phyloP scores from a whole-genome alignment of 1,140 invertebrate genomes.

The Diorhabda carinulata region DNA sequence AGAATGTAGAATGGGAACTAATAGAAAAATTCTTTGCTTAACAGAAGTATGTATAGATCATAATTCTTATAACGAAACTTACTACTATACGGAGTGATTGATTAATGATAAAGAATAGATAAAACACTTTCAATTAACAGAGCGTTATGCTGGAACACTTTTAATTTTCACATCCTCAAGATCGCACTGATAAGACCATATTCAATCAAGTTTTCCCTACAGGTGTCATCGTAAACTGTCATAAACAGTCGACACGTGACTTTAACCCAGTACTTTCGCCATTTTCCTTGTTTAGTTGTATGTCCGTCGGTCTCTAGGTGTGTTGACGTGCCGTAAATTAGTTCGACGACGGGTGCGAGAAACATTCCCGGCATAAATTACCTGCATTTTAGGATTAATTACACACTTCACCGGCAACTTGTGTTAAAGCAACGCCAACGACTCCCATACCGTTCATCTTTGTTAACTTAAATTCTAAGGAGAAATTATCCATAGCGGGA shows the following conservation, averaged over 20 bases:
- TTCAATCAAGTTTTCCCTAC: not conserved
- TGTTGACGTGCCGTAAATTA: conserved; percentile 49
- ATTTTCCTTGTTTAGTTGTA: not conserved
- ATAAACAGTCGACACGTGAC: not conserved
- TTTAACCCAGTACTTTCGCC: not conserved
- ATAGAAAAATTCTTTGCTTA: no score
- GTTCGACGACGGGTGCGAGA: conserved; percentile 46
- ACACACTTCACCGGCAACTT: conserved; percentile 44
- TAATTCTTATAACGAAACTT: no score
- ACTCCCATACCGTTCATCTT: conserved; percentile 13
- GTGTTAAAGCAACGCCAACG: conserved; percentile 17
- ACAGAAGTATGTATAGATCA: no score
- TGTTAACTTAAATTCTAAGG: conserved; percentile 3
- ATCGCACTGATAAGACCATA: no score
- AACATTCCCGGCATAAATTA: conserved; percentile 51
- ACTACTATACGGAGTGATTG: no score
- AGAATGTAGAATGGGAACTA: no score
- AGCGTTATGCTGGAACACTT: no score
- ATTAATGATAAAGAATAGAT: no score
- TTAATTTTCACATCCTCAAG: no score
- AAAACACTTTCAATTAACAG: no score
- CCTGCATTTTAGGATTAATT: conserved; percentile 51
- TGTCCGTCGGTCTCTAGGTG: conserved; percentile 24
- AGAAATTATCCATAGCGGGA: not conserved
- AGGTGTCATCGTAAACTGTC: conserved; percentile 16